Evolutionary conservation across 2,797 vertebrate genomes (phyloP), one percentile per base, ranked within the genome.

Genomic region (Acridotheres tristis): DNA sequence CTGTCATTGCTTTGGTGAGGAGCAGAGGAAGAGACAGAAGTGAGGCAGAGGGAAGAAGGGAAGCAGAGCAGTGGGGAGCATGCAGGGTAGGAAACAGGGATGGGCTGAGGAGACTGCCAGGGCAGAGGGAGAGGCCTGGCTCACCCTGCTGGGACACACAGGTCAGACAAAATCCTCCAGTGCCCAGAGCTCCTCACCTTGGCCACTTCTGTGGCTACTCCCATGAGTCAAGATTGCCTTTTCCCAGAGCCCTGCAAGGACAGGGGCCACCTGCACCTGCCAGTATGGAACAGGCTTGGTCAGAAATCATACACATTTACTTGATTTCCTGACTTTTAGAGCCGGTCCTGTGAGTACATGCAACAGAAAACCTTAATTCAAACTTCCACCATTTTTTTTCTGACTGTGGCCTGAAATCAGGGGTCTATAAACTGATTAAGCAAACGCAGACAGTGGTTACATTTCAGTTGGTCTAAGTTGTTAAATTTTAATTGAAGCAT

Each of bases 401-500:
- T 80, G 29, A 13, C 59, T 62, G 4, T 53, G 58, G 13, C 53
- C 63, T 74, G 40, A 67, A 89, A 69, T 77, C 75, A 69, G 32
- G 21, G 43, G 29, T 72, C 55, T 90, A 59, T 22, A 62, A 66
- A 78, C 66, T 62, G 90, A 86, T 59, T 61, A 81, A 86, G 76
- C 79, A 75, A 68, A 66, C 45, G n/a, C 27, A 90, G 66, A 74
- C 27, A 72, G 25, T 43, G 19, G 69, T 93, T 89, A 80, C 50
- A 87, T 94, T 95, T 94, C 79, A 79, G 47, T 72, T 73, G 47
- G 20, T 61, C 59, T 82, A 43, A 48, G 30, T 47, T 42, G 92
- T 96, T 94, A 95, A 22, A 83, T 89, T 89, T 94, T 94, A 92
- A 80, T 86, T n/a, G n/a, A 75, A 84, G 32, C 32, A 68, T 78